Evolutionary conservation across 2,888 invertebrate species (phyloP), one percentile per base, ranked within the genome.

Genomic region (Cheilosia pagana): DNA sequence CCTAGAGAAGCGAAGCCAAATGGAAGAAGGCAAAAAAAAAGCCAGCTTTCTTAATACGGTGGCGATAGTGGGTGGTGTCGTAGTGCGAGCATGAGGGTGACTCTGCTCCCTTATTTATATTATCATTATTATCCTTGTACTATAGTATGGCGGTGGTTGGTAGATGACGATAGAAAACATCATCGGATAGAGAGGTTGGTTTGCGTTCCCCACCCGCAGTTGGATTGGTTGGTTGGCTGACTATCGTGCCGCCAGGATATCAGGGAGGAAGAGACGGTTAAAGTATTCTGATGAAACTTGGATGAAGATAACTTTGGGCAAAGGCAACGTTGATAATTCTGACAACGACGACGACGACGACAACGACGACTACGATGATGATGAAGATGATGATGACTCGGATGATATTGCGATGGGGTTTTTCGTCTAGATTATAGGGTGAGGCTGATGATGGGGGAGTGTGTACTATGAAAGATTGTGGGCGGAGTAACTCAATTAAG

Each of bases 401-500:
- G 79, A 82, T 72, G 70, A 81, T 65, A 74, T 77, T 81, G 76
- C 88, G 88, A 90, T 89, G 88, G 88, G 87, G 88, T 10, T 87
- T 88, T 86, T 81, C 70, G 63, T 82, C 82, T 83, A 74, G 72
- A 83, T 50, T 68, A 19, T 50, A 28, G 25, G 21, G 41, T 41
- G 41, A 23, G n/a, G 45, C 8, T 25, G 43, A n/a, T 62, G 62
- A 23, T 28, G 6, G 53, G 7, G 23, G 70, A 53, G 78, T 74
- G 78, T 71, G 76, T 75, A 53, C 71, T 63, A 53, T 63, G 53
- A 25, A 16, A 57, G 43, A 88, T 70, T 88, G 89, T 90, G 90
- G 91, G 91, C 90, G 91, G 92, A 90, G 92, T 92, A 92, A 92
- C 91, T 91, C 89, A 92, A 92, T 92, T 91, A 92, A 89, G 91